Evolutionary conservation across 1,140 invertebrate genomes (phyloP).

Genomic region (Papilio polyxenes): DNA sequence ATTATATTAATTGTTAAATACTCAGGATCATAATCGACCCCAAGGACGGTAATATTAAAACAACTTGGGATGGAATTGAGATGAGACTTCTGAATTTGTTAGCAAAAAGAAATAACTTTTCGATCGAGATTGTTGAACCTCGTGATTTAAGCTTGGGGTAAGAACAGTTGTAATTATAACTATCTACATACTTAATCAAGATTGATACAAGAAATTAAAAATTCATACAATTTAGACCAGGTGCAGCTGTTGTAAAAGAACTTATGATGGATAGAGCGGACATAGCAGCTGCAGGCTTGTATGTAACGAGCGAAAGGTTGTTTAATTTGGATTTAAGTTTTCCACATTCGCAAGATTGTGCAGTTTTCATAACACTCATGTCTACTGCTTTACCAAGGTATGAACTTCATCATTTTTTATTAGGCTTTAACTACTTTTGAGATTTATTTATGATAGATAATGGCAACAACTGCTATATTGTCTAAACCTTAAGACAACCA

Average conservation of each 20-base stretch:
- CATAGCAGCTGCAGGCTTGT: conserved; percentile 85
- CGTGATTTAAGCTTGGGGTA: conserved; percentile 78
- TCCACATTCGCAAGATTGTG: conserved; percentile 86
- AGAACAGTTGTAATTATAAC: conserved; percentile 39
- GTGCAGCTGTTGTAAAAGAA: conserved; percentile 81
- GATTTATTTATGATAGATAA: too few species aligned
- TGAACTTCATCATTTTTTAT: background rate
- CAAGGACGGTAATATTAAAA: conserved; percentile 73
- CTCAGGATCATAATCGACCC: conserved; percentile 64
- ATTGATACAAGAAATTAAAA: background rate
- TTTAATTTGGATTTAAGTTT: conserved; percentile 81
- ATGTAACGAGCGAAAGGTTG: conserved; percentile 82
- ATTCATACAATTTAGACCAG: conserved; percentile 68
- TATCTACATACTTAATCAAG: background rate
- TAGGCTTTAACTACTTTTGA: background rate
- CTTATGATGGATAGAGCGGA: conserved; percentile 79
- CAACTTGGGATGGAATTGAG: conserved; percentile 86
- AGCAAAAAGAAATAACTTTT: conserved; percentile 84
- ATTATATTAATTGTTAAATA: conserved; percentile 35
- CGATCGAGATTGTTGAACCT: conserved; percentile 84
- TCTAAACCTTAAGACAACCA: background rate
- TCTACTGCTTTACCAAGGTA: conserved; percentile 88
- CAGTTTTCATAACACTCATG: conserved; percentile 86
- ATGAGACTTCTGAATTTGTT: conserved; percentile 83
- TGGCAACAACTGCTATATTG: background rate